Evolutionary conservation across 2,797 vertebrate species (phyloP), one percentile per base, ranked within the genome.

Genomic region (Labeo calbasu): DNA sequence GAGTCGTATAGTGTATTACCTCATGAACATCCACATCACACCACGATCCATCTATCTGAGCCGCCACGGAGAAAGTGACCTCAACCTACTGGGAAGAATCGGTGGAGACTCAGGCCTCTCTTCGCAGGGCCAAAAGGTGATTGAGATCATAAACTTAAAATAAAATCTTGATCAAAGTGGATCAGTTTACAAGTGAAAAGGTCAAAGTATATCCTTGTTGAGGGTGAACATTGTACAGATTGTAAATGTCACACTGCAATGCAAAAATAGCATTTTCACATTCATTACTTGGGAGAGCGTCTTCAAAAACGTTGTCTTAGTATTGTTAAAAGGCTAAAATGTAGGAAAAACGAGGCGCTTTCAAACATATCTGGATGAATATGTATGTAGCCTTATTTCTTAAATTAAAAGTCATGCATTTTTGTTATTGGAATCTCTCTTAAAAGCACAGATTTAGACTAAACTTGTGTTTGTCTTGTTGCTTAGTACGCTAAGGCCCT

Each of bases 21-120:
- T 98, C 85, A 98, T 98, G 97, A 98, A 98, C 91, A 98, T 97
- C 88, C 97, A 98, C 0, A 95, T 98, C 85, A 95, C 96, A 0
- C 96, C 96, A 0, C 94, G 97, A 11, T 93, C 94, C 87, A 97
- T 98, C 92, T 98, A 96, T 89, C 93, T 98, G 82, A 97, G 95
- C 89, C 95, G 96, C 71, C 97, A 98, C 0, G 97, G 97, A 0
- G 97, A 98, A 92, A 98, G 97, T 8, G 95, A 96, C 55, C 95
- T 97, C 86, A 98, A 98, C 92, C 91, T 97, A 55, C 73, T 89
- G 48, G 96, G 97, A 0, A 92, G 95, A 81, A 97, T 97, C 1
- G 96, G 96, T 13, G 97, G 97, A 2, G 97, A 97, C 82, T 93
- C 96, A 0, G 95, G 95, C 7, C 93, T 98, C 59, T 96, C 97